Percentiles rank a stretch among this genome's conserved stretches.
phyloP scores from a whole-genome alignment of 2,113 vertebrate genomes.

The Alligator sinensis region DNA sequence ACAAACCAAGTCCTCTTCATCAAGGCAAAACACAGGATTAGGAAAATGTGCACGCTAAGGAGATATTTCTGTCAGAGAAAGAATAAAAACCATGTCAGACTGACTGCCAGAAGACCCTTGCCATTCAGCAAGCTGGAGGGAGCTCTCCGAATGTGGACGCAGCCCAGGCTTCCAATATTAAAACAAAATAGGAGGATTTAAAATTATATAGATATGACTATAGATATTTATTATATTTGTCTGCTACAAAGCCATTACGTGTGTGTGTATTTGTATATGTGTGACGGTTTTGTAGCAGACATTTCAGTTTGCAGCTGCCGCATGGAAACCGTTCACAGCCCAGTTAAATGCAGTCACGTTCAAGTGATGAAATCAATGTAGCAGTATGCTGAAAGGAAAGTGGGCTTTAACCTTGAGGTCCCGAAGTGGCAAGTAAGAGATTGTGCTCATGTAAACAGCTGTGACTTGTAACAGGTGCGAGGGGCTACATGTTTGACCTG shows the following conservation, averaged over 20 bases:
- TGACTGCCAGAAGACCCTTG: too few relatives aligned
- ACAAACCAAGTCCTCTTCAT: neutral
- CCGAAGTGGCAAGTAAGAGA: constrained; percentile 57
- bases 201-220: neutral
- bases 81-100: neutral
- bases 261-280: too few relatives aligned
- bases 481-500: constrained; percentile 51
- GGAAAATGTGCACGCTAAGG: neutral
- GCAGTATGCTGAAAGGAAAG: neutral
- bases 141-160: neutral
- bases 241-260: too few relatives aligned
- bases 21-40: neutral
- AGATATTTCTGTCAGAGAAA: neutral
- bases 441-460: constrained; percentile 41
- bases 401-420: constrained; percentile 63
- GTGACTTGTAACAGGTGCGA: constrained; percentile 45
- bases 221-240: too few relatives aligned
- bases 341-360: neutral
- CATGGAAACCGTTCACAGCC: neutral
- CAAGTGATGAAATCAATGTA: neutral
- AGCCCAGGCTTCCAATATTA: neutral
- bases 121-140: neutral
- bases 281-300: neutral
- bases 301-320: neutral
- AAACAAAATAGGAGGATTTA: neutral